Evolutionary conservation across 2,888 invertebrate genomes (phyloP).

Genomic region (Euclidia mi): DNA sequence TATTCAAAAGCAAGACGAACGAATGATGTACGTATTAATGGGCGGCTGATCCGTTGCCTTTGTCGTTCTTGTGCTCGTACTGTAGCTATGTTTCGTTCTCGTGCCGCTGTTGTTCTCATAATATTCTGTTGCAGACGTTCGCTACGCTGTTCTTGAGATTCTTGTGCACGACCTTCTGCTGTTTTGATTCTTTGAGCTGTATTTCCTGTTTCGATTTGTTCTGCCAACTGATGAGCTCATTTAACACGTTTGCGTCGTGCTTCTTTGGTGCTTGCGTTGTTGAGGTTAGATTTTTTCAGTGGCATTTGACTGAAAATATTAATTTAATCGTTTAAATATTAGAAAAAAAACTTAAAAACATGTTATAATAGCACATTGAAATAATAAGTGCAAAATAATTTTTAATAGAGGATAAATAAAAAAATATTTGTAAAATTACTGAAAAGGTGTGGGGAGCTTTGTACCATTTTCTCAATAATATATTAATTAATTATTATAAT

Average conservation of each 20-base stretch:
- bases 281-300: constrained; percentile 57
- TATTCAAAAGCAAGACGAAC: constrained; percentile 52
- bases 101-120: no score
- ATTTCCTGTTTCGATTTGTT: constrained; percentile 52
- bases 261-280: constrained; percentile 51
- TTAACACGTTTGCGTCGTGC: constrained; percentile 53
- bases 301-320: constrained; percentile 48
- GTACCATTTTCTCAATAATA: constrained; percentile 28
- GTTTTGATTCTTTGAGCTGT: constrained; percentile 44
- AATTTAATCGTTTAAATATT: constrained; percentile 29
- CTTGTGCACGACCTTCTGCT: constrained; percentile 45
- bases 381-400: constrained; percentile 44
- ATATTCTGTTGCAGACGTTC: no score
- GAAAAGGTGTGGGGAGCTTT: constrained; percentile 27
- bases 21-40: constrained; percentile 53
- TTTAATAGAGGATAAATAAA: constrained; percentile 41
- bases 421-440: constrained; percentile 15
- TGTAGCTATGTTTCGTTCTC: no score
- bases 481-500: constrained; percentile 31
- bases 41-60: constrained; percentile 42
- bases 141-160: no score
- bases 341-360: constrained; percentile 36
- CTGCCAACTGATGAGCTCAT: constrained; percentile 49
- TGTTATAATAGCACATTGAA: constrained; percentile 45
- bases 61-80: constrained; percentile 30